These are phyloP conservation scores for Thereva unica DNA, from an alignment of 2,888 invertebrate genomes.

Conservation along the genomic window DNA sequence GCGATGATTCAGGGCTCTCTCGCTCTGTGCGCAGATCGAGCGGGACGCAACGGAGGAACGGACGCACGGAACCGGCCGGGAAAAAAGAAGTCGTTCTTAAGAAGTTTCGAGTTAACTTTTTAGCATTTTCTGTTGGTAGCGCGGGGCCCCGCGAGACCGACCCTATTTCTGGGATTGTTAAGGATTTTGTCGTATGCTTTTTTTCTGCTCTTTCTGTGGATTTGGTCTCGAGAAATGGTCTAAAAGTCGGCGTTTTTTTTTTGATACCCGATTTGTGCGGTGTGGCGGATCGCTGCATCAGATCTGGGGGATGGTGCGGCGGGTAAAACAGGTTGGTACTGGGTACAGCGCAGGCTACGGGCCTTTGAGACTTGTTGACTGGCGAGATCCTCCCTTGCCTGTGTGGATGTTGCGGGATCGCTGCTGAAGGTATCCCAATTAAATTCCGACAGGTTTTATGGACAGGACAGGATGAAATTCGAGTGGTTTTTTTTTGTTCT, in stretches of 20 bases:
- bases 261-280: too few species aligned
- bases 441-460: not conserved
- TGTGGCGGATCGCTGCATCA: slow-evolving; percentile 12
- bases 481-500: too few species aligned
- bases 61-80: not conserved
- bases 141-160: not conserved
- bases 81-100: slow-evolving; percentile 37
- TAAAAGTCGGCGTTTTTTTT: too few species aligned
- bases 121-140: slow-evolving; percentile 30
- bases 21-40: too few species aligned
- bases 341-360: not conserved
- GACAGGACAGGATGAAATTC: too few species aligned
- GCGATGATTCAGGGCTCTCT: too few species aligned
- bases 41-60: too few species aligned
- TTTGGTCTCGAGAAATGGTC: not conserved
- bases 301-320: slow-evolving; percentile 19
- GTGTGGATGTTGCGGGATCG: not conserved
- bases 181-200: slow-evolving; percentile 17
- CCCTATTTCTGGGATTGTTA: slow-evolving; percentile 10
- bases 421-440: not conserved
- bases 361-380: too few species aligned
- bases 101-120: slow-evolving; percentile 41
- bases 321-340: slow-evolving; percentile 36
- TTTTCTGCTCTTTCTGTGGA: not conserved
- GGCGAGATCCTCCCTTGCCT: too few species aligned